These are phyloP conservation scores for Danio tinwini DNA, from an alignment of 2,797 vertebrate genomes.

Conservation along the genomic window DNA sequence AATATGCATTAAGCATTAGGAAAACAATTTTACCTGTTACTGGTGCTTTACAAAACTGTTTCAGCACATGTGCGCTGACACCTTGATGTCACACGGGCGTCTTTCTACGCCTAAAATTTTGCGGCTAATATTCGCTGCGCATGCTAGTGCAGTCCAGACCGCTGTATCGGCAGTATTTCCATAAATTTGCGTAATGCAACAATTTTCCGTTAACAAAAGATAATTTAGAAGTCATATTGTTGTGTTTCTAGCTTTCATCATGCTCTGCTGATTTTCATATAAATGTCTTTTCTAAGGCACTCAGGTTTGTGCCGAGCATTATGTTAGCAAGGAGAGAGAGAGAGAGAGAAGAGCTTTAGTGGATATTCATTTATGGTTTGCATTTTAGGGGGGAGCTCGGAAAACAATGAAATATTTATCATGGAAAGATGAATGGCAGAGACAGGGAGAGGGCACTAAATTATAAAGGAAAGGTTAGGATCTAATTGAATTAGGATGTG, in stretches of 20 bases:
- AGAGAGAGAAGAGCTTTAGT: constrained; percentile 61
- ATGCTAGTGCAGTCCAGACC: constrained; percentile 75
- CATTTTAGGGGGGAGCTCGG: constrained; percentile 69
- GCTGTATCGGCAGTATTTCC: constrained; percentile 75
- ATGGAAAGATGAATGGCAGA: constrained; percentile 81
- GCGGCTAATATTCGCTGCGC: constrained; percentile 67
- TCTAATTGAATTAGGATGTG: constrained; percentile 83
- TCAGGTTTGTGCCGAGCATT: constrained; percentile 73
- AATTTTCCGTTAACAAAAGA: constrained; percentile 76
- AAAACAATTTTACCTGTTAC: constrained; percentile 3
- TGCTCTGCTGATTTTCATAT: constrained; percentile 80
- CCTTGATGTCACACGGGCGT: constrained; percentile 1
- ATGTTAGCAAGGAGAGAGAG: constrained; percentile 68
- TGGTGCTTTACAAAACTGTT: background rate
- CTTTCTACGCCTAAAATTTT: constrained; percentile 24
- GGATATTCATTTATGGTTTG: constrained; percentile 73
- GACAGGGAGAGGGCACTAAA: constrained; percentile 81
- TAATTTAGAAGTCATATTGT: constrained; percentile 74
- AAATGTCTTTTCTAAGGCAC: constrained; percentile 80
- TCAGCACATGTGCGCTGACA: constrained; percentile 15
- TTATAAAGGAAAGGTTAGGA: constrained; percentile 85
- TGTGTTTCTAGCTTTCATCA: constrained; percentile 78
- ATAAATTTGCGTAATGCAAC: constrained; percentile 85
- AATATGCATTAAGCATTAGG: constrained; percentile 20
- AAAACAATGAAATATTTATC: constrained; percentile 81